Evolutionary conservation across 2,888 invertebrate species (phyloP).

Genomic region (Heliconius erato): DNA sequence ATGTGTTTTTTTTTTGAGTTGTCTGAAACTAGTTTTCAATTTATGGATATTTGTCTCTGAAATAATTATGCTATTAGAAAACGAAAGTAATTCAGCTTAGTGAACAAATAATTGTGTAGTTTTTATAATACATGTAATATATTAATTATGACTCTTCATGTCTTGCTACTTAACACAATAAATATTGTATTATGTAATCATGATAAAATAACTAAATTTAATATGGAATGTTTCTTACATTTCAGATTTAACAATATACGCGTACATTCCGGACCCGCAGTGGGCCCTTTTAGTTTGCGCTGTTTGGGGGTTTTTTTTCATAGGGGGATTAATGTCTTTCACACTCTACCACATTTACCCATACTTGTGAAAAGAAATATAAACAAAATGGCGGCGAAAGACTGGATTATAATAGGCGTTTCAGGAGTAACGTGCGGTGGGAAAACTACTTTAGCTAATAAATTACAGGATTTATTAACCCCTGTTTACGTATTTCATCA

Average conservation of each 20-base stretch:
- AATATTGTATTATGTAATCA: too few species aligned
- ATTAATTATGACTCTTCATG: too few species aligned
- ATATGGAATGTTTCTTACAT: conserved; percentile 2
- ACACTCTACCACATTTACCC: conserved; percentile 85
- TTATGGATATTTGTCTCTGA: too few species aligned
- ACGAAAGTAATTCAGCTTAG: too few species aligned
- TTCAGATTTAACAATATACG: conserved; percentile 83
- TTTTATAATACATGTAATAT: too few species aligned
- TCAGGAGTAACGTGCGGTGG: conserved; percentile 94
- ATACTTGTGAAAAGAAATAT: conserved; percentile 49
- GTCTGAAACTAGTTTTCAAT: too few species aligned
- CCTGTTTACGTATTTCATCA: conserved; percentile 88
- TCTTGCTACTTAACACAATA: too few species aligned
- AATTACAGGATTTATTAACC: conserved; percentile 77
- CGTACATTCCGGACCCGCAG: conserved; percentile 83
- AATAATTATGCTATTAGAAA: too few species aligned
- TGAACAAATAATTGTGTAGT: too few species aligned
- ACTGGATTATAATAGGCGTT: conserved; percentile 86
- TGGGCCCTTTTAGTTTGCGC: conserved; percentile 87
- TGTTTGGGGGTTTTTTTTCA: conserved; percentile 86
- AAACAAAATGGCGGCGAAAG: conserved; percentile 43
- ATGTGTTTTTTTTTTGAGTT: too few species aligned
- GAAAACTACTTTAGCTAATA: conserved; percentile 90
- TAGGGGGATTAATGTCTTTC: conserved; percentile 88
- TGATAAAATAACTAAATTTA: too few species aligned